Evolutionary conservation across 2,888 invertebrate species (phyloP).

Genomic region (Dynastes hyllus): DNA sequence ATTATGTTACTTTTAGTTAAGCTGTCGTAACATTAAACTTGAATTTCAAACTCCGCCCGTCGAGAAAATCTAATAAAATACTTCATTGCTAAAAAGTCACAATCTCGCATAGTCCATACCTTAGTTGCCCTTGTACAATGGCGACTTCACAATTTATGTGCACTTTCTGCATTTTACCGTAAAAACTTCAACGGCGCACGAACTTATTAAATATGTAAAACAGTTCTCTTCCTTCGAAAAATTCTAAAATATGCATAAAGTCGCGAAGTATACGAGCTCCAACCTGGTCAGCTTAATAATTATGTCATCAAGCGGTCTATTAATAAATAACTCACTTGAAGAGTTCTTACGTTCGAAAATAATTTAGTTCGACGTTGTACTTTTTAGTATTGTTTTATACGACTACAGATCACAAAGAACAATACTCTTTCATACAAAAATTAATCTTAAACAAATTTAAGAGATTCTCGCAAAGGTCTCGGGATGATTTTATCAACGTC

Average conservation of each 20-base stretch:
- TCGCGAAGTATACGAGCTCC: not conserved
- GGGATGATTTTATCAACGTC: too few relatives aligned
- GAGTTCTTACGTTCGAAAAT: not conserved
- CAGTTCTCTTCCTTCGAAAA: slow-evolving; percentile 14
- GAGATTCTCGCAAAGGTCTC: too few relatives aligned
- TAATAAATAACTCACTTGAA: slow-evolving; percentile 3
- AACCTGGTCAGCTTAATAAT: slow-evolving; percentile 1
- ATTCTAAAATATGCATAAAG: slow-evolving; percentile 6
- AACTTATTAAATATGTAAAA: slow-evolving; percentile 33
- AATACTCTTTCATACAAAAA: not conserved
- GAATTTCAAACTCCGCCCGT: not conserved
- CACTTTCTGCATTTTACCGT: slow-evolving; percentile 14
- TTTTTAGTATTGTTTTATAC: not conserved
- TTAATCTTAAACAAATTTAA: not conserved
- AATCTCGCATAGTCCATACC: not conserved
- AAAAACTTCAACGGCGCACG: not conserved
- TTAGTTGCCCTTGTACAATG: not conserved
- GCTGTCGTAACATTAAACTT: not conserved
- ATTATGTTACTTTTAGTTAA: too few relatives aligned
- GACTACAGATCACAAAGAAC: too few relatives aligned
- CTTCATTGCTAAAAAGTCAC: not conserved
- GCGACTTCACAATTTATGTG: not conserved
- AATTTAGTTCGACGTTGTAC: not conserved
- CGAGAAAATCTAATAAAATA: not conserved
- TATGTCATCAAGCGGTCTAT: not conserved